Evolutionary conservation across 92 coral and sea anemone genomes (phyloP).

Genomic region (Palythoa grandis): DNA sequence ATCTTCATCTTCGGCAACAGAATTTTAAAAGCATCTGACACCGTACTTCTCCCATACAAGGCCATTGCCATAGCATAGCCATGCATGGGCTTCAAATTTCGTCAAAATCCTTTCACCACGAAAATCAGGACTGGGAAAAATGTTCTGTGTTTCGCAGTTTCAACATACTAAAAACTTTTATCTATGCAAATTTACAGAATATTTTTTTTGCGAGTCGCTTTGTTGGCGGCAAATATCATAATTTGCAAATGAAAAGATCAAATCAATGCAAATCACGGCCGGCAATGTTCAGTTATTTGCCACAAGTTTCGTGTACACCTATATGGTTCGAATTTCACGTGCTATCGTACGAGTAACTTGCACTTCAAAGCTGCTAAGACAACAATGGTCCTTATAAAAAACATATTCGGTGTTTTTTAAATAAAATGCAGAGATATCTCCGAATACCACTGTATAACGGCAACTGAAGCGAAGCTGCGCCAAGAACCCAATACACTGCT

Average conservation of each 20-base stretch:
- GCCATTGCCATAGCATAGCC: too few species aligned
- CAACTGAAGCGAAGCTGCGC: neutral
- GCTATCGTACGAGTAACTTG: too few species aligned
- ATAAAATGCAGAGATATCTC: neutral
- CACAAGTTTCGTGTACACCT: neutral
- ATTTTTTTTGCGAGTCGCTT: neutral
- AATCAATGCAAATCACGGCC: neutral
- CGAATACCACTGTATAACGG: neutral
- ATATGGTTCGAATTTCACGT: neutral
- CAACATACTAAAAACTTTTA: neutral
- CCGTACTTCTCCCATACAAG: too few species aligned
- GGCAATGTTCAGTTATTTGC: neutral
- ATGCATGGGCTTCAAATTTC: neutral
- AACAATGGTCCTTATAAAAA: neutral
- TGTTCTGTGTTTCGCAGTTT: neutral
- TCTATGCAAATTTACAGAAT: neutral
- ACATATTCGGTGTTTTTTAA: neutral
- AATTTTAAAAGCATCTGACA: too few species aligned
- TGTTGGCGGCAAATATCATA: neutral
- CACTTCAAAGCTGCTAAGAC: neutral
- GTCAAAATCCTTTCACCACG: neutral
- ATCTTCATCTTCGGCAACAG: too few species aligned
- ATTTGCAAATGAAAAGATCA: neutral
- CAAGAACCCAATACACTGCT: conserved; percentile 8
- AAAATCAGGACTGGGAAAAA: neutral